Conservation (phyloP, 2,888 invertebrate species). For the Thera obeliscata region DNA sequence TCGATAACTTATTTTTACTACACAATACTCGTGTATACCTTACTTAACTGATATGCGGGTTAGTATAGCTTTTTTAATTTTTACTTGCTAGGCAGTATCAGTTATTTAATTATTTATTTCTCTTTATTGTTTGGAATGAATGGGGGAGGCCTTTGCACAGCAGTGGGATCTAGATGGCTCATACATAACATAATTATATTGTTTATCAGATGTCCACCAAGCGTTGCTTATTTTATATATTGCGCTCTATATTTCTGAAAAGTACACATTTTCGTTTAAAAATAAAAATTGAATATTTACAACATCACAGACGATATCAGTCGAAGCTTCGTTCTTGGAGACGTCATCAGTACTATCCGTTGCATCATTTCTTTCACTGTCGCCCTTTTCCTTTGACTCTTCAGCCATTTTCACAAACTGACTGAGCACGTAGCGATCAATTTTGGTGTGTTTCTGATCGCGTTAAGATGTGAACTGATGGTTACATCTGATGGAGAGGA, state of each 20-base stretch:
- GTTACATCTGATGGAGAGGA: slow-evolving; percentile 45
- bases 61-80: neutral
- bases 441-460: slow-evolving; percentile 44
- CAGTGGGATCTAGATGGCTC: too few relatives aligned
- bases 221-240: too few relatives aligned
- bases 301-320: slow-evolving; percentile 60
- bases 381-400: slow-evolving; percentile 45
- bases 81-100: neutral
- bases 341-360: slow-evolving; percentile 57
- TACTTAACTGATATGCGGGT: neutral
- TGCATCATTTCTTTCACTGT: slow-evolving; percentile 47
- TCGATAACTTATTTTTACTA: neutral
- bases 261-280: neutral
- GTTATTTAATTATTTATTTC: too few relatives aligned
- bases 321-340: slow-evolving; percentile 57
- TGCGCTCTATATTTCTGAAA: too few relatives aligned
- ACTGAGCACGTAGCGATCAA: slow-evolving; percentile 49
- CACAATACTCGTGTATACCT: neutral
- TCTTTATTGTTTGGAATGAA: too few relatives aligned
- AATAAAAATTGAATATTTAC: slow-evolving; percentile 49
- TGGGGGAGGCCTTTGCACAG: too few relatives aligned
- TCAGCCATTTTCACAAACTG: slow-evolving; percentile 56
- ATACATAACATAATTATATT: too few relatives aligned
- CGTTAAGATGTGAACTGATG: slow-evolving; percentile 49
- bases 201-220: too few relatives aligned